phyloP scores from a whole-genome alignment of 1,140 invertebrate species.

The Diachasmimorpha longicaudata region DNA sequence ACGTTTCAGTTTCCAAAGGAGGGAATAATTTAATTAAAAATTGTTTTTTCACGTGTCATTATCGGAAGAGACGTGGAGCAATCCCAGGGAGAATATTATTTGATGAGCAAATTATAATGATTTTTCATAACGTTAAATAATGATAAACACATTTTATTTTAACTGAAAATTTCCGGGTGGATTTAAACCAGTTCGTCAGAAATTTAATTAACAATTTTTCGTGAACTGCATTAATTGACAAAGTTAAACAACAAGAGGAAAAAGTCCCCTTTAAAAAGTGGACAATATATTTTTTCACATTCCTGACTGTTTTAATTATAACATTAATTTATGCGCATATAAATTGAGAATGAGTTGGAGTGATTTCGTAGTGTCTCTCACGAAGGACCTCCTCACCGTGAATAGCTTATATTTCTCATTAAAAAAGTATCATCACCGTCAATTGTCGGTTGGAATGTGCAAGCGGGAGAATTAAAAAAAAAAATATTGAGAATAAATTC shows the following conservation, averaged over 20 bases:
- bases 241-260: not conserved
- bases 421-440: not conserved
- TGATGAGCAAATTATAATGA: too few relatives aligned
- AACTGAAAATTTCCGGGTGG: too few relatives aligned
- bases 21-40: not conserved
- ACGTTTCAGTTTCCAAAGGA: not conserved
- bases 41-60: too few relatives aligned
- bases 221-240: too few relatives aligned
- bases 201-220: too few relatives aligned
- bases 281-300: not conserved
- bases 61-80: too few relatives aligned
- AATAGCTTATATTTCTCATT: not conserved
- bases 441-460: not conserved
- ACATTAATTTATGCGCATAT: conserved; percentile 5
- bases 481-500: not conserved
- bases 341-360: not conserved
- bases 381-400: too few relatives aligned
- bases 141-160: too few relatives aligned
- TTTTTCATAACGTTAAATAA: too few relatives aligned
- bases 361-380: not conserved
- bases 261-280: not conserved
- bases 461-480: not conserved
- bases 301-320: not conserved
- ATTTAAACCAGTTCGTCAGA: too few relatives aligned
- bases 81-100: too few relatives aligned